Base-by-base conservation (phyloP, 1,140 invertebrate genomes). In the Lasaia peninsularis region DNA sequence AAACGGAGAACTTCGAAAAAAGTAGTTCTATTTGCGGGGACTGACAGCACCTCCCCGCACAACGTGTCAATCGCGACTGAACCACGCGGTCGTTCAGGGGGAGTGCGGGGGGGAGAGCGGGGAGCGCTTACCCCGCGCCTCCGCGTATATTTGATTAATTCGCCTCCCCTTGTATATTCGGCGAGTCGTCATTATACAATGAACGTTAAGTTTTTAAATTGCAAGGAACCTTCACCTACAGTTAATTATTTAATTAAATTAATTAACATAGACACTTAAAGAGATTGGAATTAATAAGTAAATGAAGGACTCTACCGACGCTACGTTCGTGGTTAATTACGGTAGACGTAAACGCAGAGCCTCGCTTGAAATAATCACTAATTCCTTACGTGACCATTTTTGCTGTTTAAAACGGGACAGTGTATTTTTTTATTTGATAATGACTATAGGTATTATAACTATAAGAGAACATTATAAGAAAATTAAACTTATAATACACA, bases 91-190 rank as follows among this genome's bases (percentile, higher is more conserved):
- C 78, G 80, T 51, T 59, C 59, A 73, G 69, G 72, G 78, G 68
- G 66, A 53, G 48, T 65, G 68, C 51, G 73, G 69, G 63, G 62
- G 34, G 65, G 63, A 67, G 63, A 28, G 57, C 34, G 37, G 62
- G 71, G 62, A 68, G 65, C 69, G 64, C 74, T 70, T 55, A 53
- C 72, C 80, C 78, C 78, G 71, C 80, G 65, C 79, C 82, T 71
- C 80, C 68, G 78, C 80, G 80, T 88, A 88, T 88, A 88, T 88
- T 88, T 88, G 85, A 88, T 88, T 88, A 88, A 88, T 88, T 88
- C 77, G 82, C 81, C 84, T 87, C 82, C 85, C 85, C 85, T 88
- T 84, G 81, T 86, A 88, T 80, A 83, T 81, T 82, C 83, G 78
- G 69, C 73, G 76, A 86, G 78, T 84, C 81, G 80, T 74, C 74